phyloP scores from a whole-genome alignment of 2,113 vertebrate genomes.

The Triplophysa tibetana region DNA sequence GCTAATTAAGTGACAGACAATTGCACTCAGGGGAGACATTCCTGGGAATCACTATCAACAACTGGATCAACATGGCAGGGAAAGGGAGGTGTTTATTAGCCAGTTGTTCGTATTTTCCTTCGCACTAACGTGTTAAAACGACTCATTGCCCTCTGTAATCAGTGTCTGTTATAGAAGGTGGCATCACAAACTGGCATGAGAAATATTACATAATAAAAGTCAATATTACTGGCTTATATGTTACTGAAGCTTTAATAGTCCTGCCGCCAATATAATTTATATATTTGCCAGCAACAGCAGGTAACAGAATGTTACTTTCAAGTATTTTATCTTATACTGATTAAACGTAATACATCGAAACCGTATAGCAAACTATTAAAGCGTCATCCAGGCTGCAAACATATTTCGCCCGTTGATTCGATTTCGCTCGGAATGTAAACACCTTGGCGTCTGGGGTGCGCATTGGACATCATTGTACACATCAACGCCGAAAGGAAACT shows the following conservation, averaged over 20 bases:
- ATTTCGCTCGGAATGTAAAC: too few relatives aligned
- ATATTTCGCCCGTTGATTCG: too few relatives aligned
- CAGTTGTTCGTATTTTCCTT: conserved; percentile 61
- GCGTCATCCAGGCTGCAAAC: too few relatives aligned
- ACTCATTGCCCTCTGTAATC: conserved; percentile 42
- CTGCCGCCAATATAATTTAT: too few relatives aligned
- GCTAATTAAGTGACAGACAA: conserved; percentile 77
- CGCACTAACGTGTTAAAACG: conserved; percentile 51
- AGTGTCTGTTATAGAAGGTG: conserved; percentile 38
- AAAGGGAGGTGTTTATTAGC: conserved; percentile 60
- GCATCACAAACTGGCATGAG: conserved; percentile 28
- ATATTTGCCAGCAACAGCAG: too few relatives aligned
- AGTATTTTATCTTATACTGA: too few relatives aligned
- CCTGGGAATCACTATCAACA: conserved; percentile 64
- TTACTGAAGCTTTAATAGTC: neutral
- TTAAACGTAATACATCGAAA: too few relatives aligned
- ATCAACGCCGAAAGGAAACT: too few relatives aligned
- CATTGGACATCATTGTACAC: too few relatives aligned
- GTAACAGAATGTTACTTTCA: too few relatives aligned
- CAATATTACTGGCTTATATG: neutral
- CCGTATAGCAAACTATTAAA: too few relatives aligned
- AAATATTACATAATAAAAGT: neutral
- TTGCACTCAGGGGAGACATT: conserved; percentile 67
- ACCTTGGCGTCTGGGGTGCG: too few relatives aligned
- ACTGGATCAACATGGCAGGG: conserved; percentile 63